Percentiles rank a stretch among this genome's conserved stretches.
Evolutionary conservation across 2,888 invertebrate genomes (phyloP).

Genomic region (Lasioglossum zephyrum): DNA sequence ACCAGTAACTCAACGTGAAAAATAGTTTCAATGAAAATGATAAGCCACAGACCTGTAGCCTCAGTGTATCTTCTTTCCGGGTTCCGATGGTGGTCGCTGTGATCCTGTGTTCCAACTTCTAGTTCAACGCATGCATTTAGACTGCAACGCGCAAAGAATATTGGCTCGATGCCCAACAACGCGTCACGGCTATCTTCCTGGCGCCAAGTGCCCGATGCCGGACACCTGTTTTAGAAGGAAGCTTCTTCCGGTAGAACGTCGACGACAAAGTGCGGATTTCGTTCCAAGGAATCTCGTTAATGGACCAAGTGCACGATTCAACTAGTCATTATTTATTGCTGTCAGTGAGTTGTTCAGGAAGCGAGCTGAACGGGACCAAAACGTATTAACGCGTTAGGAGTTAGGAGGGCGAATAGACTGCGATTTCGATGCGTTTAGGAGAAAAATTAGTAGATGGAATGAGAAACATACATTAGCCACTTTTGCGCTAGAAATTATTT

Average conservation of each 20-base stretch:
- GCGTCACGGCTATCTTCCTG: constrained; percentile 16
- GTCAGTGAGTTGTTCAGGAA: not conserved
- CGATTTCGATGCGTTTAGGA: not conserved
- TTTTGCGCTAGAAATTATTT: too few relatives aligned
- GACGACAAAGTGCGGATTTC: not conserved
- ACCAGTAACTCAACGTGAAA: not conserved
- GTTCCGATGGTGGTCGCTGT: constrained; percentile 8
- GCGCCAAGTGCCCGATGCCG: constrained; percentile 28
- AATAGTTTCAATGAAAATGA: not conserved
- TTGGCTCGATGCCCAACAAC: constrained; percentile 49
- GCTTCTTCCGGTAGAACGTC: not conserved
- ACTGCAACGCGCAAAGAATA: constrained; percentile 36
- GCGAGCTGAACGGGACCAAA: constrained; percentile 39
- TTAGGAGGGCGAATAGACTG: not conserved
- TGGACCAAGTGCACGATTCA: not conserved
- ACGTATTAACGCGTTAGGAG: constrained; percentile 27
- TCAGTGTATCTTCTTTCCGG: not conserved
- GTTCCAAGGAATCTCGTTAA: too few relatives aligned
- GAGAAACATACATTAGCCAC: not conserved
- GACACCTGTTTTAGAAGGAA: constrained; percentile 45
- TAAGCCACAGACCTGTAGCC: not conserved
- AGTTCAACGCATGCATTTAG: constrained; percentile 21
- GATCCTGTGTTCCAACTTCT: constrained; percentile 12
- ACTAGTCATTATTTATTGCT: constrained; percentile 35
- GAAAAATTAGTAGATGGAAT: not conserved